Base-by-base conservation (phyloP, 2,888 invertebrate species). In the Leptarthrus brevirostris region DNA sequence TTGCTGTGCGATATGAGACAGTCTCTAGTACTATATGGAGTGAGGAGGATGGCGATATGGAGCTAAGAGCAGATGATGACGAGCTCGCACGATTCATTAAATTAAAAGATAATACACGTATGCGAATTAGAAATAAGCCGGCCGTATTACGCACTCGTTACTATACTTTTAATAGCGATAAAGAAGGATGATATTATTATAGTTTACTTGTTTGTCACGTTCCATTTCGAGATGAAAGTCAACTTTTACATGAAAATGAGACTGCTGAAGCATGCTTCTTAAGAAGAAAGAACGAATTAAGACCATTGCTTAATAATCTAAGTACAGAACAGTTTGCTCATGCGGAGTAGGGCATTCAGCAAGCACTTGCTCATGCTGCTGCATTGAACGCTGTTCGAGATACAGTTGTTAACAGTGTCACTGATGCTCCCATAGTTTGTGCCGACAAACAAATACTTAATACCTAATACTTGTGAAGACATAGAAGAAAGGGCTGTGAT, bases 51-150 rank as follows among this genome's bases (percentile, higher is more conserved):
- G 52, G 16, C 16, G 52, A 52, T 18, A 18, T 18, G 10, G 52
- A 52, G 16, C 18, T 52, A 18, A 18, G 52, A 52, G 52, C 10
- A 36, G 6, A 36, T 36, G 5, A 8, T 10, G 36, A 36, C 36
- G 36, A 36, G 5, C 5, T 8, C 10, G 5, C 36, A 36, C 10
- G 36, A 10, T 36, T 36, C 10, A 36, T 36, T 8, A 36, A 5
- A 8, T 36, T 36, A 36, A 36, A 36, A 36, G 36, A 36, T 36
- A 36, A 18, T 52, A 16, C 52, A 16, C 52, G 52, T 10, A 52
- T 52, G 52, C 14, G 18, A 52, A 18, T 52, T 16, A 52, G 18
- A 18, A 52, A n/a, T 52, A 52, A 52, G n/a, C n/a, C n/a, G n/a
- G n/a, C n/a, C n/a, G n/a, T n/a, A n/a, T n/a, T n/a, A n/a, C n/a